Percentiles rank a stretch among this genome's conserved stretches.
phyloP scores from a whole-genome alignment of 2,888 invertebrate genomes.

The Hemicrepidius hirtus region DNA sequence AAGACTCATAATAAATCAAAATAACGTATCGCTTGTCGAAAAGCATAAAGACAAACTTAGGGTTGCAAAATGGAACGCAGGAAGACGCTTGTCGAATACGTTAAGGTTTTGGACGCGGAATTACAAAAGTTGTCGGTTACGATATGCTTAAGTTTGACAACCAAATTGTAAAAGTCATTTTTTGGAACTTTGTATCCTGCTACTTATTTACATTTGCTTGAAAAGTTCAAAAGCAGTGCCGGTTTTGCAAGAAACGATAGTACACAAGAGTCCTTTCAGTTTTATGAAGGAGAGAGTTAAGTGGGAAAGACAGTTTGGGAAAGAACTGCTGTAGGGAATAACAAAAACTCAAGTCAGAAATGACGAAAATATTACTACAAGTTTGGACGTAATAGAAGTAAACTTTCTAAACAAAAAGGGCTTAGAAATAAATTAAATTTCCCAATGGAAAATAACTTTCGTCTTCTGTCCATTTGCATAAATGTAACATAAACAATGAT shows the following conservation, averaged over 20 bases:
- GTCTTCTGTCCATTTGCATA: too few relatives aligned
- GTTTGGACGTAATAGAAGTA: too few relatives aligned
- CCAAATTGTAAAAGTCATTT: constrained; percentile 1
- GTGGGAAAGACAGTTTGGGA: constrained; percentile 2
- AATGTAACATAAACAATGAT: too few relatives aligned
- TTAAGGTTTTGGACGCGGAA: constrained; percentile 6
- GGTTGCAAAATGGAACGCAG: constrained; percentile 11
- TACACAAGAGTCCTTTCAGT: constrained; percentile 16
- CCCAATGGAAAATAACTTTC: too few relatives aligned
- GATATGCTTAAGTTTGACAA: constrained; percentile 16
- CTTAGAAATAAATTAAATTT: too few relatives aligned
- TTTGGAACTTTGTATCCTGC: neutral
- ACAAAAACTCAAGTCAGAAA: neutral
- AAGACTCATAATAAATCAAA: constrained; percentile 42
- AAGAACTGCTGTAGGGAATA: neutral
- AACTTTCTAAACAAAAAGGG: too few relatives aligned
- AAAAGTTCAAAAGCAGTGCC: neutral
- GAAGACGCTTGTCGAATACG: constrained; percentile 33
- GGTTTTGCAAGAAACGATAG: neutral
- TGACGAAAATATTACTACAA: neutral
- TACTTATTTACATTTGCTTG: neutral
- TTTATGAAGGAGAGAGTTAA: constrained; percentile 7
- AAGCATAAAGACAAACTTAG: constrained; percentile 35
- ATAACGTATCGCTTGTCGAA: constrained; percentile 40
- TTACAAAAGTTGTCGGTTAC: constrained; percentile 14